A percentile compares a stretch with the other conserved stretches of the same genome.
Conservation (phyloP, 2,797 vertebrate species). For the Lerista edwardsae region DNA sequence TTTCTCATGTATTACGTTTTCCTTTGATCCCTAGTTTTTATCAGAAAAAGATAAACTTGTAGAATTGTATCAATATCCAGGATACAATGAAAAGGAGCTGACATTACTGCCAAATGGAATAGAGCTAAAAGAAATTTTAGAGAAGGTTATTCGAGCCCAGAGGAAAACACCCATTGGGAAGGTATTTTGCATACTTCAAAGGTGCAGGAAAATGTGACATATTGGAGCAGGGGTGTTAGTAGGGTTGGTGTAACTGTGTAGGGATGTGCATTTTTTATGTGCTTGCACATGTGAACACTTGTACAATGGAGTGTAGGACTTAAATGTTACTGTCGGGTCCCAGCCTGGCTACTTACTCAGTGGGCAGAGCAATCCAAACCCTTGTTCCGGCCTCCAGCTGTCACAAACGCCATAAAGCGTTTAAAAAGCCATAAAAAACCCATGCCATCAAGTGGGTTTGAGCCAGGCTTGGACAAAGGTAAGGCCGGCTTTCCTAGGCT, state of each 20-base stretch:
- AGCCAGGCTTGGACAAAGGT: too few species aligned
- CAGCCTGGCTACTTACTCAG: not conserved
- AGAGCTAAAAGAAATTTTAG: constrained; percentile 60
- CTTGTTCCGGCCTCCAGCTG: too few species aligned
- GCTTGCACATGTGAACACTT: not conserved
- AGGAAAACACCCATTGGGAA: constrained; percentile 60
- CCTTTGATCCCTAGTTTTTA: constrained; percentile 48
- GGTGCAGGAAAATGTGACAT: not conserved
- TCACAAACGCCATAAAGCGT: too few species aligned
- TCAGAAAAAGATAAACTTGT: constrained; percentile 61
- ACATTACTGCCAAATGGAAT: constrained; percentile 65
- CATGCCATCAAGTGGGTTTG: too few species aligned
- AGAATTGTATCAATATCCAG: constrained; percentile 67
- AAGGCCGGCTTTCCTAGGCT: too few species aligned
- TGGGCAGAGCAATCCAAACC: too few species aligned
- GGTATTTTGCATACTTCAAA: constrained; percentile 41
- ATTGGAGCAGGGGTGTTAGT: not conserved
- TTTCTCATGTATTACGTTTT: not conserved
- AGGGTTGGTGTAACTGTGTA: not conserved
- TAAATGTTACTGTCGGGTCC: not conserved
- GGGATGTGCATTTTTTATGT: not conserved
- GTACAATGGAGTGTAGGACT: not conserved
- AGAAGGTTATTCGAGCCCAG: constrained; percentile 70
- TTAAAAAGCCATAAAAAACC: too few species aligned
- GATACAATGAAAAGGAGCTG: constrained; percentile 43